Percentiles rank a stretch among this genome's conserved stretches.
phyloP scores from a whole-genome alignment of 2,888 invertebrate species.

The Cerceris ruficornis region DNA sequence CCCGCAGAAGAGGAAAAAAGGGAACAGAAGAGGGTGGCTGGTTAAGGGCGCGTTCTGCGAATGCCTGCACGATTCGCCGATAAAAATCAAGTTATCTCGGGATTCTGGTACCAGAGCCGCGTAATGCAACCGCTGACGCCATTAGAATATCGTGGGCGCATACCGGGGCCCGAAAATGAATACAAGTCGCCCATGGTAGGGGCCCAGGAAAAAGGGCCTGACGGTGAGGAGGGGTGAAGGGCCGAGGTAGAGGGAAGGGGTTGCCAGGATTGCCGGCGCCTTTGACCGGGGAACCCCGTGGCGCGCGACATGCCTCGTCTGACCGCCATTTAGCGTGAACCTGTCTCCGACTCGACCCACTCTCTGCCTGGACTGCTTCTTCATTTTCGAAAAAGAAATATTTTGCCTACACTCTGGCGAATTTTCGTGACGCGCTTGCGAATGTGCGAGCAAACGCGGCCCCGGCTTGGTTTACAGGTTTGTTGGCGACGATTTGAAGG shows the following conservation, averaged over 20 bases:
- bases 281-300: conserved; percentile 78
- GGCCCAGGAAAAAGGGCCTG: conserved; percentile 28
- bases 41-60: conserved; percentile 39
- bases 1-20: conserved; percentile 16
- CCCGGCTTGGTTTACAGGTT: too few relatives aligned
- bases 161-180: conserved; percentile 57
- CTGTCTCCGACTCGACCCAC: conserved; percentile 70
- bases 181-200: conserved; percentile 16
- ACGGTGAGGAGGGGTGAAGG: conserved; percentile 45
- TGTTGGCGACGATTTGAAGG: too few relatives aligned
- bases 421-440: conserved; percentile 4
- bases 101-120: conserved; percentile 38
- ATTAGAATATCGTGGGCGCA: conserved; percentile 72
- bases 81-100: conserved; percentile 56
- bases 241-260: conserved; percentile 45
- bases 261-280: conserved; percentile 74
- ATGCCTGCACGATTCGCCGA: conserved; percentile 43
- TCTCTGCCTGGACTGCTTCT: conserved; percentile 60
- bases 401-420: not conserved
- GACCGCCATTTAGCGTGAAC: conserved; percentile 80
- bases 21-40: not conserved
- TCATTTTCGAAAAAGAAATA: conserved; percentile 73
- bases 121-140: conserved; percentile 72
- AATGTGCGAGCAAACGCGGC: not conserved
- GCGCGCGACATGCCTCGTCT: conserved; percentile 79